Evolutionary conservation across 1,140 invertebrate genomes (phyloP).

Genomic region (Drosophila melanogaster): DNA sequence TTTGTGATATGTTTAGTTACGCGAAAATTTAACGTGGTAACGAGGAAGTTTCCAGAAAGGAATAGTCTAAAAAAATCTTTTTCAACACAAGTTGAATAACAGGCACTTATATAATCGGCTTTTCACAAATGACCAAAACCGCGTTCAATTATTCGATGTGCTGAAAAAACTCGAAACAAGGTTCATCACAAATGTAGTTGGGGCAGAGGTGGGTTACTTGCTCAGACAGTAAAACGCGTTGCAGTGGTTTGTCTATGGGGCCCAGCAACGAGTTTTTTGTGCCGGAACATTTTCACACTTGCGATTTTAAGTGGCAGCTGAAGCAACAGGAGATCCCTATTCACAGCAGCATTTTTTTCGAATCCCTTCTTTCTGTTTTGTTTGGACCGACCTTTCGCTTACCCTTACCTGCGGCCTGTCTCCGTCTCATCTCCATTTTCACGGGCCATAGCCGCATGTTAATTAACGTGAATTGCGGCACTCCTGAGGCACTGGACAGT

Average conservation of each 20-base stretch:
- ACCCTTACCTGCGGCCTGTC: conserved; percentile 1
- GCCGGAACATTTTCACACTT: conserved; percentile 47
- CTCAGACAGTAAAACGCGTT: background rate
- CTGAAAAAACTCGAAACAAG: background rate
- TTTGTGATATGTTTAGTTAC: too few relatives aligned
- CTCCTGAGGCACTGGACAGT: conserved; percentile 23
- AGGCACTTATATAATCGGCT: background rate
- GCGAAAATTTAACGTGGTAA: too few relatives aligned
- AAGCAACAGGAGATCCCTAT: conserved; percentile 64
- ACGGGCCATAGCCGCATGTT: conserved; percentile 58
- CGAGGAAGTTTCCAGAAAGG: too few relatives aligned
- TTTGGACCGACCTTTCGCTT: background rate
- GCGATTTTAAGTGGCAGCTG: conserved; percentile 24
- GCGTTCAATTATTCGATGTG: conserved; percentile 6
- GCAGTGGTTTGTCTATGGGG: background rate
- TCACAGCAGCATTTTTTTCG: conserved; percentile 29
- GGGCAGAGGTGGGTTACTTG: background rate
- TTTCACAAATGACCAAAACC: background rate
- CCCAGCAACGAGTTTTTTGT: conserved; percentile 25
- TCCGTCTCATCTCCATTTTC: background rate
- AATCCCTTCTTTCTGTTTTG: conserved; percentile 1
- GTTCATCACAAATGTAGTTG: conserved; percentile 1
- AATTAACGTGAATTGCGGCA: conserved; percentile 80
- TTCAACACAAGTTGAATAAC: background rate
- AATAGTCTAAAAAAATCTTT: background rate